Conservation (phyloP, 1,140 invertebrate genomes). For the Apocrypta bakeri region DNA sequence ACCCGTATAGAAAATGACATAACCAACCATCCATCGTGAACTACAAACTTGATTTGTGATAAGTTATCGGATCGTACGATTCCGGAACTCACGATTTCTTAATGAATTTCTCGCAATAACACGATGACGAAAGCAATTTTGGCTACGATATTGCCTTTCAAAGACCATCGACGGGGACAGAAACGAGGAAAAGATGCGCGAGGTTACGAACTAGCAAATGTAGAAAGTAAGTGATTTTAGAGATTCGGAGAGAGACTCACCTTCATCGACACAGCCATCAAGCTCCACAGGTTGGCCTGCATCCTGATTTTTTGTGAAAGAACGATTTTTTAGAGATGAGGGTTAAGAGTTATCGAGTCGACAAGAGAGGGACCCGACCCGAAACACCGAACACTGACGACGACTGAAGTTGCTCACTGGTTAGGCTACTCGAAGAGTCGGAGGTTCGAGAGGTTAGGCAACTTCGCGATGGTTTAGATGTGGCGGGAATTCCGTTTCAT, state of each 20-base stretch:
- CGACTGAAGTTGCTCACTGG: not conserved
- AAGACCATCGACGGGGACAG: conserved; percentile 55
- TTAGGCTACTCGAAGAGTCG: not conserved
- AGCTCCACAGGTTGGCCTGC: conserved; percentile 71
- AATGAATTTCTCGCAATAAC: not conserved
- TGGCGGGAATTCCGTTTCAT: not conserved
- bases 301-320: conserved; percentile 56
- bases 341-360: conserved; percentile 23
- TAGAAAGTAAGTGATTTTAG: too few species aligned
- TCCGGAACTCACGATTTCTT: not conserved
- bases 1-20: conserved; percentile 43
- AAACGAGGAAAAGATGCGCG: not conserved
- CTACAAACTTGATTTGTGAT: not conserved
- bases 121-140: not conserved
- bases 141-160: conserved; percentile 51
- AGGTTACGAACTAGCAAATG: too few species aligned
- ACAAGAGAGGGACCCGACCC: not conserved
- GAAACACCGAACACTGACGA: not conserved
- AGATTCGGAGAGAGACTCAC: conserved; percentile 60
- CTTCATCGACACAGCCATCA: conserved; percentile 68
- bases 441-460: not conserved
- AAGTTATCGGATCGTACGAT: too few species aligned
- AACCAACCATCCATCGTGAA: conserved; percentile 35
- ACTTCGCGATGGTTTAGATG: not conserved
- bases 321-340: not conserved